These are phyloP conservation scores for Blomia tropicalis DNA, from an alignment of 2,888 invertebrate genomes.

Conservation along the genomic window DNA sequence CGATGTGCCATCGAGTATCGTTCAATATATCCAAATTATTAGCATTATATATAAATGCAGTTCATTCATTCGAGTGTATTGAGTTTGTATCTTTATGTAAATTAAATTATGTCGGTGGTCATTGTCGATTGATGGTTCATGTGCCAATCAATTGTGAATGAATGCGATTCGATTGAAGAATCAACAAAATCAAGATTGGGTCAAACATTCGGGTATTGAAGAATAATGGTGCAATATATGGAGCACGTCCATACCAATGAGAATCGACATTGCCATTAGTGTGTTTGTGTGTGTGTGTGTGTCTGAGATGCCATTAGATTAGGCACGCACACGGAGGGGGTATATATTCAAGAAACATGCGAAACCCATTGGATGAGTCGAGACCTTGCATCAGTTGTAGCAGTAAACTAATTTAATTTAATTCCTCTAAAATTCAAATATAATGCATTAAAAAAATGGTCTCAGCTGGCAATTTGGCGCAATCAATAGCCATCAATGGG, in stretches of 20 bases:
- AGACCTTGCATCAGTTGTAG: no score
- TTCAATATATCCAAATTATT: neutral
- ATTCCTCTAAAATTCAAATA: constrained; percentile 11
- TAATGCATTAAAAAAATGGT: constrained; percentile 13
- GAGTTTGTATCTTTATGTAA: constrained; percentile 9
- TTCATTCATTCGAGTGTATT: no score
- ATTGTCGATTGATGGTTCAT: neutral
- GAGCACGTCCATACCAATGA: constrained; percentile 1
- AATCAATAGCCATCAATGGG: constrained; percentile 6
- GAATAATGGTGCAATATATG: no score
- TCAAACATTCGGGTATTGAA: no score
- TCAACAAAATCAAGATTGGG: no score
- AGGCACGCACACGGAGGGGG: no score
- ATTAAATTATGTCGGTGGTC: constrained; percentile 7
- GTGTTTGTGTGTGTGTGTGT: no score
- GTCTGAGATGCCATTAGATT: constrained; percentile 1
- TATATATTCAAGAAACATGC: no score
- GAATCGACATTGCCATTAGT: neutral
- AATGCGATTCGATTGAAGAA: no score
- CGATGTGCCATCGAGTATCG: neutral
- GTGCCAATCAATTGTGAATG: neutral
- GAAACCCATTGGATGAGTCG: no score
- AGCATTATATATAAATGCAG: neutral
- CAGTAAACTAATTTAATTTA: constrained; percentile 9
- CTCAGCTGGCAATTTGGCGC: constrained; percentile 5